Percentiles rank a stretch among this genome's conserved stretches.
Evolutionary conservation across 1,140 invertebrate species (phyloP).

Genomic region (Temnothorax nylanderi): DNA sequence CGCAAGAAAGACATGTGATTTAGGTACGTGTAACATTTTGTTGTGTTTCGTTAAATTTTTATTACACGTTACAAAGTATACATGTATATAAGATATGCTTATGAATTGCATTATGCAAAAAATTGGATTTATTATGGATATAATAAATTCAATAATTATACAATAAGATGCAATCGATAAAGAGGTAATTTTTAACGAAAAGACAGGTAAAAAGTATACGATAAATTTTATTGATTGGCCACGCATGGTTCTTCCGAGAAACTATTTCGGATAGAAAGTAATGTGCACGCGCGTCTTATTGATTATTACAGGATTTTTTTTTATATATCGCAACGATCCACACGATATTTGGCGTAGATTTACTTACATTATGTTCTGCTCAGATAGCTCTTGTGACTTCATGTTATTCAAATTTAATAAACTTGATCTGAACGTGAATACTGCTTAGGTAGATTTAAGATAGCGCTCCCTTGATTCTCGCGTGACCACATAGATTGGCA

Average conservation of each 20-base stretch:
- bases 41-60: neutral
- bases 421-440: conserved; percentile 1
- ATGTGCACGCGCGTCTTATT: neutral
- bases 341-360: neutral
- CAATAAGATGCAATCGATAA: neutral
- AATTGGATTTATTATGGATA: neutral
- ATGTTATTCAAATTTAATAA: conserved; percentile 34
- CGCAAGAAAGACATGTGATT: conserved; percentile 28
- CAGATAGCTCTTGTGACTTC: neutral
- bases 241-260: neutral
- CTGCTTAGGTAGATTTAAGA: conserved; percentile 22
- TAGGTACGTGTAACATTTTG: conserved; percentile 14
- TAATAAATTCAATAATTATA: neutral
- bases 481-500: conserved; percentile 17
- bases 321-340: neutral
- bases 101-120: conserved; percentile 7
- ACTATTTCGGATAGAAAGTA: neutral
- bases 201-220: neutral
- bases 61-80: neutral
- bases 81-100: neutral
- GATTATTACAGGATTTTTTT: neutral
- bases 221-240: conserved; percentile 1
- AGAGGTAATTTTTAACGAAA: neutral
- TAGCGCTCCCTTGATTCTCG: neutral
- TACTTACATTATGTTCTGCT: neutral